Evolutionary conservation across 2,113 vertebrate genomes (phyloP), one percentile per base, ranked within the genome.

Genomic region (Hucho hucho): DNA sequence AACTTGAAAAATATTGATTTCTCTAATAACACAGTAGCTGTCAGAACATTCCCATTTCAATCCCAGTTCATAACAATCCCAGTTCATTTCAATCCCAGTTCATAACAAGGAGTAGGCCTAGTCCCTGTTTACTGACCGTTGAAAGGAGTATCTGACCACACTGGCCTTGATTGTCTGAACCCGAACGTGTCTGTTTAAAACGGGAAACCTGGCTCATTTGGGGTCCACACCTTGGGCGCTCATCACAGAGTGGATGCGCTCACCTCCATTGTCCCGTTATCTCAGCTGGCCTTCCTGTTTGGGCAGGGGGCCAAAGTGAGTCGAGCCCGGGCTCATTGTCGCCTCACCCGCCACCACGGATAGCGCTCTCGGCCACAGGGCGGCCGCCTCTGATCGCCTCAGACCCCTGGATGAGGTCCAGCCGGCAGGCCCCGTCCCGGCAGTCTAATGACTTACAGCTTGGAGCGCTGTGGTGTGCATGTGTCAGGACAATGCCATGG

Each of bases 401-500:
- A 91, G 93, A 94, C 93, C 92, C 82, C 93, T 95, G 95, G 95
- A 94, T 75, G 37, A 86, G 90, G 90, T 95, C 96, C 95, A 96
- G 90, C 81, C 80, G 78, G 82, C 37, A 43, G 37, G 37, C 37
- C 37, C 37, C 37, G 9, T 9, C 37, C 37, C 9, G 9, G 37
- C 64, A 84, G 91, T 92, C 92, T 97, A 98, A 97, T 96, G 94
- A 94, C 93, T 93, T 94, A 94, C 96, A 97, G 95, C 95, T 85
- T 94, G 95, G 91, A 91, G 92, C 89, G 70, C 92, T 89, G 88
- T 76, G 80, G 90, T 90, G 86, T 81, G 86, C 81, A 91, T 92
- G 93, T 94, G 94, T 95, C 92, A 93, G 90, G 90, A 89, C 92
- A 43, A 43, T 43, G 37, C 92, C 92, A 92, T 22, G 74, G 77